Conservation (phyloP, 2,797 vertebrate genomes). For the Arrhamphus sclerolepis region DNA sequence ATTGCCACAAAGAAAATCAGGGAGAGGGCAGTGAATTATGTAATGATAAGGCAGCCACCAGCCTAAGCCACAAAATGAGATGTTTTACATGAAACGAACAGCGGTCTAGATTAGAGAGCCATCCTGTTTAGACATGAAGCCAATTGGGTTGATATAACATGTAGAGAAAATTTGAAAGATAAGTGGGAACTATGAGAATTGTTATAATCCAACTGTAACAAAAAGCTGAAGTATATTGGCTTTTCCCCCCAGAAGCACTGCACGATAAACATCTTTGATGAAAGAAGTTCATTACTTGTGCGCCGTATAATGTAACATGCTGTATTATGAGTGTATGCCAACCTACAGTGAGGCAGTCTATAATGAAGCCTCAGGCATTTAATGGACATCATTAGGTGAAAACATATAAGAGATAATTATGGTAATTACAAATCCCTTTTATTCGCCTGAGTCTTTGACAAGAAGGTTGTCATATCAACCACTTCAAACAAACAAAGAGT, state of each 20-base stretch:
- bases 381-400: slow-evolving; percentile 83
- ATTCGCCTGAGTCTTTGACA: slow-evolving; percentile 79
- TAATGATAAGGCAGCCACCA: slow-evolving; percentile 75
- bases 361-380: slow-evolving; percentile 72
- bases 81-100: slow-evolving; percentile 80
- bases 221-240: slow-evolving; percentile 79
- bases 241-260: slow-evolving; percentile 71
- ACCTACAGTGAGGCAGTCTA: slow-evolving; percentile 70
- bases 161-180: slow-evolving; percentile 79
- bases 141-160: slow-evolving; percentile 81
- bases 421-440: slow-evolving; percentile 83
- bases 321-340: slow-evolving; percentile 71
- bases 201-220: slow-evolving; percentile 81
- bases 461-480: slow-evolving; percentile 81
- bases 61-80: slow-evolving; percentile 80
- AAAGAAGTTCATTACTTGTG: slow-evolving; percentile 81
- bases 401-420: slow-evolving; percentile 84
- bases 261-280: slow-evolving; percentile 78
- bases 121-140: slow-evolving; percentile 81
- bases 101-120: slow-evolving; percentile 75
- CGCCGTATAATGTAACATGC: slow-evolving; percentile 72
- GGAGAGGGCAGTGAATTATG: slow-evolving; percentile 73
- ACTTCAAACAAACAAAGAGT: slow-evolving; percentile 83
- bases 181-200: slow-evolving; percentile 81
- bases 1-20: slow-evolving; percentile 77